Base-by-base conservation (phyloP, 1,140 invertebrate species). In the Heterodera schachtii region DNA sequence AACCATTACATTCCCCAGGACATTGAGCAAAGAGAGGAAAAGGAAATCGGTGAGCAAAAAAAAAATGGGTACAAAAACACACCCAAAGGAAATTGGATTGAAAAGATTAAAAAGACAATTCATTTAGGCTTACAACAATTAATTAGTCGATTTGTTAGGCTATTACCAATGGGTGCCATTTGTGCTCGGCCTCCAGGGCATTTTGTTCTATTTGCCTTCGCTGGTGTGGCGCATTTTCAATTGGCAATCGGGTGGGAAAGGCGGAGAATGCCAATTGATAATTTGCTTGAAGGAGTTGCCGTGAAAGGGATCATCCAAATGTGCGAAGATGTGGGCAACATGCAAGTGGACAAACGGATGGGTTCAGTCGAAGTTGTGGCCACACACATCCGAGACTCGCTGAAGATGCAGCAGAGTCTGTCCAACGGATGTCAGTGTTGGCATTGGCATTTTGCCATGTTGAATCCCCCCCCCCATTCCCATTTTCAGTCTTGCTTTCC, bases 101-200 rank as follows among this genome's bases (percentile, higher is more conserved):
- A 76, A 19, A 64, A 8, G 31, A 31, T 31, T 31, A 31, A 31
- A 31, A 31, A 31, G 31, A 31, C 31, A 31, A 31, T 31, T 31
- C 31, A 31, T 31, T 31, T 31, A 31, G 31, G 31, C 31, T 31
- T 31, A 31, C 0, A 0, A 57, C 31, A 60, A 76, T 76, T 52
- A 19, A 80, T 75, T 47, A 19, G n/a, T 21, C 71, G 52, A 31
- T 31, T 31, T 31, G 31, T 31, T 19, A 87, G 85, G 86, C 13
- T 91, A 91, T 81, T 91, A 91, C 80, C 91, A 92, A 83, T 92
- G 91, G 91, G 91, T 91, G 31, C 87, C 89, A 9, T 90, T 92
- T 82, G 87, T 92, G 66, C 82, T 92, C 5, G 88, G 89, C 3
- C 80, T 91, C 21, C 90, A 91, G 87, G 91, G 92, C 11, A 94